Conservation (phyloP, 2,888 invertebrate genomes). For the Platycheirus rosarum region DNA sequence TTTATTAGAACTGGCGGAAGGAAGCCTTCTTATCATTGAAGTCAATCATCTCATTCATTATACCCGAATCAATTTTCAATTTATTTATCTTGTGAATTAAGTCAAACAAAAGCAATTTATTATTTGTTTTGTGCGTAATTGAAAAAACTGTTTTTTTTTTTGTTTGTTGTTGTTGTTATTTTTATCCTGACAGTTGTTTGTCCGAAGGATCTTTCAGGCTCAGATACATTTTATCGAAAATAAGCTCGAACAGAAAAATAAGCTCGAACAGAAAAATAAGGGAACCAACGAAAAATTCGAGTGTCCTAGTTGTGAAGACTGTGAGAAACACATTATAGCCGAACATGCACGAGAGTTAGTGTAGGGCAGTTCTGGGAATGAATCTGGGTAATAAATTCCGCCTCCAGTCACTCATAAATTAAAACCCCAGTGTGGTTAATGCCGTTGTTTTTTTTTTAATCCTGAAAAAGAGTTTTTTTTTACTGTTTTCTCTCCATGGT, state of each 20-base stretch:
- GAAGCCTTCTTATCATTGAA: slow-evolving; percentile 32
- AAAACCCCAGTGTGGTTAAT: slow-evolving; percentile 69
- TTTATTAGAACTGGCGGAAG: slow-evolving; percentile 29
- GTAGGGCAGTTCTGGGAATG: slow-evolving; percentile 30
- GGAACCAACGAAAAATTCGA: slow-evolving; percentile 16
- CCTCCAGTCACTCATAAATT: slow-evolving; percentile 72
- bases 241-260: neutral
- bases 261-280: slow-evolving; percentile 17
- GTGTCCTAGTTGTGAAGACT: slow-evolving; percentile 53
- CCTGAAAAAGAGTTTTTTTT: slow-evolving; percentile 13
- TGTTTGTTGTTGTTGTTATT: too few relatives aligned
- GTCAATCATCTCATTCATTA: slow-evolving; percentile 35
- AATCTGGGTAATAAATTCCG: slow-evolving; percentile 67
- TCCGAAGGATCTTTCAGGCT: neutral
- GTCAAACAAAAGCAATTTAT: slow-evolving; percentile 1
- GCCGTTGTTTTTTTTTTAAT: slow-evolving; percentile 64
- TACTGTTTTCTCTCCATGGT: neutral
- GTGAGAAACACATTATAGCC: slow-evolving; percentile 40
- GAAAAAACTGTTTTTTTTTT: slow-evolving; percentile 5
- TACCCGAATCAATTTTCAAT: slow-evolving; percentile 41
- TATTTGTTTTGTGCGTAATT: neutral
- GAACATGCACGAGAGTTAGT: slow-evolving; percentile 32
- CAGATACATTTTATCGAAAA: slow-evolving; percentile 1
- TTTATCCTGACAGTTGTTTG: too few relatives aligned
- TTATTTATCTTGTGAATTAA: slow-evolving; percentile 23